phyloP scores from a whole-genome alignment of 2,797 vertebrate species.

The Moxostoma hubbsi region DNA sequence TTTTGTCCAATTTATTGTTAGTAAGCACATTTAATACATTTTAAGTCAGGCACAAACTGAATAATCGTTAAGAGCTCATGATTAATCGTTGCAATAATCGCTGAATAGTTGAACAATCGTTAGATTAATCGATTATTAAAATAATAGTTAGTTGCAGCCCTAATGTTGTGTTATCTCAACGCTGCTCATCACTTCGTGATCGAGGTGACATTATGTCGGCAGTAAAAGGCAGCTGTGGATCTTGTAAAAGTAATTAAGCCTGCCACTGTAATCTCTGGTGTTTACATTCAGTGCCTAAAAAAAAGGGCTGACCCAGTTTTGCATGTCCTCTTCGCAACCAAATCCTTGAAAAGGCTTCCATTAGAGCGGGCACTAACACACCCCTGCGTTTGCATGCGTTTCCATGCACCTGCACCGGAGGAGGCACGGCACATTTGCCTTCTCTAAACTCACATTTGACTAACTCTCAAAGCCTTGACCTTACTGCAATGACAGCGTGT shows the following conservation, averaged over 20 bases:
- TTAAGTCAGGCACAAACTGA: too few species aligned
- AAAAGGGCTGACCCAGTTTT: slow-evolving; percentile 78
- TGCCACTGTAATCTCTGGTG: slow-evolving; percentile 75
- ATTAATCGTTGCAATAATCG: too few species aligned
- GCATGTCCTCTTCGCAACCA: slow-evolving; percentile 77
- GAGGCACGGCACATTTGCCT: slow-evolving; percentile 62
- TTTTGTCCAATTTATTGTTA: too few species aligned
- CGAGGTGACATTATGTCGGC: slow-evolving; percentile 78
- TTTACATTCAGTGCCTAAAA: slow-evolving; percentile 77
- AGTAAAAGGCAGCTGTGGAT: slow-evolving; percentile 78
- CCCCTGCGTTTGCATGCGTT: slow-evolving; percentile 77
- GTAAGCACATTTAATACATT: too few species aligned
- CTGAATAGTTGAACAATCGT: too few species aligned
- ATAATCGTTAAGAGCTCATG: too few species aligned
- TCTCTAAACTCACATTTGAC: slow-evolving; percentile 67
- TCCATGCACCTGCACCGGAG: slow-evolving; percentile 70
- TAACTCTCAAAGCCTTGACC: slow-evolving; percentile 67
- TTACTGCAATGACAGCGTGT: slow-evolving; percentile 69
- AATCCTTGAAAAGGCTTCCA: slow-evolving; percentile 52
- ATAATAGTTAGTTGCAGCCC: too few species aligned
- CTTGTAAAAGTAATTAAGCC: slow-evolving; percentile 80
- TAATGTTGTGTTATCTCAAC: slow-evolving; percentile 1
- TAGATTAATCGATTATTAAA: too few species aligned
- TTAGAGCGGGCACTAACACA: slow-evolving; percentile 39
- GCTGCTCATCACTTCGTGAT: slow-evolving; percentile 10